A percentile compares a stretch with the other conserved stretches of the same genome.
These are phyloP conservation scores for Heliconius charithonia DNA, from an alignment of 2,888 invertebrate species.

Conservation along the genomic window DNA sequence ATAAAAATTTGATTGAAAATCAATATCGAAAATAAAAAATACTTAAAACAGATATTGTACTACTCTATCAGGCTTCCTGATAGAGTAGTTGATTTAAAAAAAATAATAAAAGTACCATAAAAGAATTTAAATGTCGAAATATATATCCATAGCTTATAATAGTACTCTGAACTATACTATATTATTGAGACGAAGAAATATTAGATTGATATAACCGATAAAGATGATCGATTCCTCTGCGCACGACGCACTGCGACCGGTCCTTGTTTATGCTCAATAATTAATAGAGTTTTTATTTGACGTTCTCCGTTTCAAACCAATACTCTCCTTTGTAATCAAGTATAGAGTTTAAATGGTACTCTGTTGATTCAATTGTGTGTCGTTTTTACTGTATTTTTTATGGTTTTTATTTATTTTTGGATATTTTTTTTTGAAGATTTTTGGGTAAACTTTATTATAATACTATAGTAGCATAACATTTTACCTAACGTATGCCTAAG, in stretches of 20 bases:
- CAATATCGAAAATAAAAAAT: too few species aligned
- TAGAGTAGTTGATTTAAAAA: too few species aligned
- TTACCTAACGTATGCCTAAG: too few species aligned
- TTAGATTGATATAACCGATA: neutral
- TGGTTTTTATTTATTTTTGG: neutral
- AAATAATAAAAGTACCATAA: too few species aligned
- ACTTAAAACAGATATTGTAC: too few species aligned
- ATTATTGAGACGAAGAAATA: neutral
- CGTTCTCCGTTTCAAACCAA: slow-evolving; percentile 17
- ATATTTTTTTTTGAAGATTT: too few species aligned
- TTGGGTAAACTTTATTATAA: too few species aligned
- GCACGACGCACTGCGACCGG: neutral
- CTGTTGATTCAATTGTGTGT: neutral
- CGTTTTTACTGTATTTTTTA: too few species aligned
- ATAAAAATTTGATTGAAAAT: too few species aligned
- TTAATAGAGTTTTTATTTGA: slow-evolving; percentile 29
- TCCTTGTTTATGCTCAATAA: neutral
- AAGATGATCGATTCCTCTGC: slow-evolving; percentile 9
- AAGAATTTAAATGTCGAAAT: neutral
- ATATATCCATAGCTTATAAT: neutral
- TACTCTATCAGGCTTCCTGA: too few species aligned
- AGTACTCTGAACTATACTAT: neutral
- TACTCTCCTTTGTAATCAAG: neutral
- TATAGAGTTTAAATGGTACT: neutral
- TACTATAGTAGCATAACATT: too few species aligned